phyloP scores from a whole-genome alignment of 2,888 invertebrate species.

The Sinopyrophorus schimmeli region DNA sequence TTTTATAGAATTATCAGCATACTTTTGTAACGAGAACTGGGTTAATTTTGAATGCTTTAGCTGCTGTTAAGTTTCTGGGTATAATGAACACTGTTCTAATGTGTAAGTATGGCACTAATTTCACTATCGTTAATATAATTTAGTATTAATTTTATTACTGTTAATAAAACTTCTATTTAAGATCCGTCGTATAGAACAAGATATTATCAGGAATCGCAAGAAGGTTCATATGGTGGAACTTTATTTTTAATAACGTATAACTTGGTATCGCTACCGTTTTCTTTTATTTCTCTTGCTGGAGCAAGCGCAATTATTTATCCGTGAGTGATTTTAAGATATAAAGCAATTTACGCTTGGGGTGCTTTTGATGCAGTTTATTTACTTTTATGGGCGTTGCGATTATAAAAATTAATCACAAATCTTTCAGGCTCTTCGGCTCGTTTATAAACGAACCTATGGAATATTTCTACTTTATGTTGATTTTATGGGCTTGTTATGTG shows the following conservation, averaged over 20 bases:
- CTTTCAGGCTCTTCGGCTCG: slow-evolving; percentile 61
- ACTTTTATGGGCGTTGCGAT: not conserved
- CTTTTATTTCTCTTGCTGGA: slow-evolving; percentile 72
- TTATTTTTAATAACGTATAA: slow-evolving; percentile 81
- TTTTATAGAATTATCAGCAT: slow-evolving; percentile 65
- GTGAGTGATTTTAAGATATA: slow-evolving; percentile 56
- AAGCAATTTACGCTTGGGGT: not conserved
- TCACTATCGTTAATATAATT: slow-evolving; percentile 12
- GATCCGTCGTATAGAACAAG: slow-evolving; percentile 85
- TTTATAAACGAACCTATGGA: slow-evolving; percentile 61
- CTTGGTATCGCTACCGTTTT: slow-evolving; percentile 79
- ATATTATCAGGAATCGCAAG: slow-evolving; percentile 88
- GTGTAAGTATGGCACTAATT: slow-evolving; percentile 59
- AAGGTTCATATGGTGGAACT: slow-evolving; percentile 86
- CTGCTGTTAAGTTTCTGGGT: slow-evolving; percentile 69
- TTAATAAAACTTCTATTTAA: slow-evolving; percentile 50
- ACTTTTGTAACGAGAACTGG: slow-evolving; percentile 73
- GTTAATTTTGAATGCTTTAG: slow-evolving; percentile 69
- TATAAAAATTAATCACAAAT: slow-evolving; percentile 7
- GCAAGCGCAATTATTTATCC: slow-evolving; percentile 75
- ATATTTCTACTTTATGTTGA: slow-evolving; percentile 69
- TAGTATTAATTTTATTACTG: slow-evolving; percentile 12
- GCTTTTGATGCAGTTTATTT: not conserved
- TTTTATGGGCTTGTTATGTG: slow-evolving; percentile 83
- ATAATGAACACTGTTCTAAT: slow-evolving; percentile 70